Evolutionary conservation across 2,113 vertebrate genomes (phyloP).

Genomic region (Trematomus loennbergii): DNA sequence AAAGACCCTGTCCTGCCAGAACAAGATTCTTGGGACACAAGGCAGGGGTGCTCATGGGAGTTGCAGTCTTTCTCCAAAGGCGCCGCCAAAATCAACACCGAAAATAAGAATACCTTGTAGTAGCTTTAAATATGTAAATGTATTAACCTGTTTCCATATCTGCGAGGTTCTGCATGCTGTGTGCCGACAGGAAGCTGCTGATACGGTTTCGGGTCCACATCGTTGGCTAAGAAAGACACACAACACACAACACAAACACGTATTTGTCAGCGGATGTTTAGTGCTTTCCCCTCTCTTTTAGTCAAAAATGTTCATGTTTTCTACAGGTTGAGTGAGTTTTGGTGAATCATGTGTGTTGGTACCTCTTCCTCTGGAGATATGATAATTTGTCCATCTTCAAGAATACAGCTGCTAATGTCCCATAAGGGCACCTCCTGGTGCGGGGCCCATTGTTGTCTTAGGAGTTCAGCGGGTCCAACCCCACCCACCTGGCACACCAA

Average conservation of each 20-base stretch:
- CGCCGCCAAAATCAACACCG: no score
- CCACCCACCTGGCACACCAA: conserved; percentile 45
- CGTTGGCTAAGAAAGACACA: conserved; percentile 67
- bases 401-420: conserved; percentile 88
- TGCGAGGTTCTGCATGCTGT: conserved; percentile 71
- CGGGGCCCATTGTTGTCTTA: conserved; percentile 68
- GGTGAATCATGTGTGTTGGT: neutral
- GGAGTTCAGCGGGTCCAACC: conserved; percentile 13
- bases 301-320: neutral
- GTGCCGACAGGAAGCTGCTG: conserved; percentile 79
- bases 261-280: neutral
- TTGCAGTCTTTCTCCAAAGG: no score
- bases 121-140: neutral
- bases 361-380: conserved; percentile 90
- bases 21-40: no score
- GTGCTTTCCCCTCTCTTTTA: neutral
- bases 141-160: conserved; percentile 77
- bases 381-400: conserved; percentile 89
- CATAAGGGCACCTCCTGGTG: conserved; percentile 86
- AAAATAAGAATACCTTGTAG: no score
- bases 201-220: conserved; percentile 76
- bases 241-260: neutral
- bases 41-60: no score
- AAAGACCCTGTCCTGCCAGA: no score
- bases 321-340: neutral